A percentile compares a stretch with the other conserved stretches of the same genome.
Evolutionary conservation across 2,888 invertebrate species (phyloP).

Genomic region (Malachius bipustulatus): DNA sequence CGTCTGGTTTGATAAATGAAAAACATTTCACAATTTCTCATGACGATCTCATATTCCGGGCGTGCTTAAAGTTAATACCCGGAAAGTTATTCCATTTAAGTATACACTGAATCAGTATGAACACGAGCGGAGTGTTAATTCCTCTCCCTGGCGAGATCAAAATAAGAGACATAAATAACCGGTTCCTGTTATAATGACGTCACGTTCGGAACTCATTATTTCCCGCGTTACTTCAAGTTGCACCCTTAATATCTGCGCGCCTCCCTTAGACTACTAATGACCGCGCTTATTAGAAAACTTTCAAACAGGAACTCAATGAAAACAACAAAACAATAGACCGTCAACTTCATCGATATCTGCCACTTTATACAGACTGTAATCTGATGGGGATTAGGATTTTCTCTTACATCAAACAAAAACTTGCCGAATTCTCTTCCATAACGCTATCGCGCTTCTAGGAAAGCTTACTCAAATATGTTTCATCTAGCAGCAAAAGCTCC

Average conservation of each 20-base stretch:
- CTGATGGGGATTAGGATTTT: too few relatives aligned
- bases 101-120: conserved; percentile 29
- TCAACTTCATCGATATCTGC: not conserved
- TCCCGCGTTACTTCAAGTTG: conserved; percentile 38
- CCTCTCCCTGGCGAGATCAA: conserved; percentile 33
- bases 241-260: conserved; percentile 35
- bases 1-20: conserved; percentile 1
- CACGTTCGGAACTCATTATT: conserved; percentile 41
- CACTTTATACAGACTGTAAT: too few relatives aligned
- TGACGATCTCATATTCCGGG: not conserved
- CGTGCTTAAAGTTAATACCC: conserved; percentile 1
- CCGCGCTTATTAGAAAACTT: conserved; percentile 5
- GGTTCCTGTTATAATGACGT: conserved; percentile 40
- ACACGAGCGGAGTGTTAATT: conserved; percentile 33
- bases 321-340: not conserved
- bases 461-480: too few relatives aligned
- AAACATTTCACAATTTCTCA: conserved; percentile 3
- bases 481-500: too few relatives aligned
- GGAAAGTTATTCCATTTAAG: conserved; percentile 32
- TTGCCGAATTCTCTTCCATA: too few relatives aligned
- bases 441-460: too few relatives aligned
- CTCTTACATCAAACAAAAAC: too few relatives aligned
- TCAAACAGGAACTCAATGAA: conserved; percentile 1
- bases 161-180: conserved; percentile 39
- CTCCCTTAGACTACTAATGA: conserved; percentile 35